Percentiles rank a stretch among this genome's conserved stretches.
These are phyloP conservation scores for Diplazon laetatorius DNA, from an alignment of 2,888 invertebrate species.

Conservation along the genomic window DNA sequence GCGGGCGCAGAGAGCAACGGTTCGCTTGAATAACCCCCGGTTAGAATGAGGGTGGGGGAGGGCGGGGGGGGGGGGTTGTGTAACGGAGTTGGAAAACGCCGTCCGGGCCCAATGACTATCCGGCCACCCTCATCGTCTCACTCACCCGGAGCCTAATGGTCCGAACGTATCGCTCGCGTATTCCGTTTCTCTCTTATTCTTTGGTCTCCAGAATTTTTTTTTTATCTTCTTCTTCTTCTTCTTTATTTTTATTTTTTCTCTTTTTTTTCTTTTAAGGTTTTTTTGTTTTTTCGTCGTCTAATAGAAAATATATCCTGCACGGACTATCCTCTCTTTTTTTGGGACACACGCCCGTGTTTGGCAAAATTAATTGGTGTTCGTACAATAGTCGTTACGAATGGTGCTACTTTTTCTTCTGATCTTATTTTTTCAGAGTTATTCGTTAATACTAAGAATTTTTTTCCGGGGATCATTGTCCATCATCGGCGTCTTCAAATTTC, in stretches of 20 bases:
- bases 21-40: constrained; percentile 63
- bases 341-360: background rate
- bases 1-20: constrained; percentile 43
- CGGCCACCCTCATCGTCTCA: background rate
- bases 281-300: too few species aligned
- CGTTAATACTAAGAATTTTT: too few species aligned
- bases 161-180: constrained; percentile 45
- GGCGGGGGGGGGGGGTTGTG: too few species aligned
- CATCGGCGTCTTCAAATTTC: background rate
- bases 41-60: constrained; percentile 37
- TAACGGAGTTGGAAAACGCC: constrained; percentile 51
- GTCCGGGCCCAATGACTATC: constrained; percentile 50
- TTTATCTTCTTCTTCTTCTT: background rate
- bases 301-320: background rate
- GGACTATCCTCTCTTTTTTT: background rate
- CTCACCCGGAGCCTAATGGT: constrained; percentile 45
- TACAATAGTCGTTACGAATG: too few species aligned
- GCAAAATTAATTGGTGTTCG: constrained; percentile 1
- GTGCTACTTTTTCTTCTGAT: too few species aligned
- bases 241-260: background rate
- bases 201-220: constrained; percentile 20
- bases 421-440: background rate
- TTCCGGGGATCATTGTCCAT: too few species aligned
- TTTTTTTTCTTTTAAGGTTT: too few species aligned
- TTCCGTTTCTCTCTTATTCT: constrained; percentile 49